Evolutionary conservation across 2,888 invertebrate species (phyloP).

Genomic region (Cremastinae sp.): DNA sequence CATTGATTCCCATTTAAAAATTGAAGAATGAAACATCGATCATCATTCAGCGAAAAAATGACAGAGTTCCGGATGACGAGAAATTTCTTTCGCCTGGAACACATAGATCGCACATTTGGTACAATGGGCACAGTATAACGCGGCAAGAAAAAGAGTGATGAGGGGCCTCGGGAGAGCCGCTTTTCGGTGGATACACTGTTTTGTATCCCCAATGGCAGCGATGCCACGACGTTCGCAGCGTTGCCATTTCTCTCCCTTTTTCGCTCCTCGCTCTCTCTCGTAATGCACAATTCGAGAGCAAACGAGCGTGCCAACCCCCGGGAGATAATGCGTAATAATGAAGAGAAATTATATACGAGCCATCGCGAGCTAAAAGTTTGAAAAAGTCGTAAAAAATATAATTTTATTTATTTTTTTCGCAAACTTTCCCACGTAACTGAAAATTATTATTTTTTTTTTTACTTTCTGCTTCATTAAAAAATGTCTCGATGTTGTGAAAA

Average conservation of each 20-base stretch:
- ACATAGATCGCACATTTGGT: too few species aligned
- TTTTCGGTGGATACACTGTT: conserved; percentile 20
- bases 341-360: conserved; percentile 54
- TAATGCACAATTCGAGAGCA: conserved; percentile 17
- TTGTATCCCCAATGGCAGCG: conserved; percentile 24
- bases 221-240: conserved; percentile 29
- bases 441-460: too few species aligned
- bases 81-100: too few species aligned
- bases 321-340: conserved; percentile 51
- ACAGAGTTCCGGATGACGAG: too few species aligned
- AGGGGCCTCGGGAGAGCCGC: neutral
- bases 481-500: too few species aligned
- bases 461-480: too few species aligned
- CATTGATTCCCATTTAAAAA: too few species aligned
- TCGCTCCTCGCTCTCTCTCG: conserved; percentile 23
- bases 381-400: neutral
- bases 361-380: conserved; percentile 13
- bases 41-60: too few species aligned
- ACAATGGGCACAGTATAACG: neutral
- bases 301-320: conserved; percentile 12
- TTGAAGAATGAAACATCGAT: too few species aligned
- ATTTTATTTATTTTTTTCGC: too few species aligned
- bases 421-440: too few species aligned
- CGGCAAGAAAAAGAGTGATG: neutral
- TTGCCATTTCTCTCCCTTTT: conserved; percentile 35